phyloP scores from a whole-genome alignment of 2,113 vertebrate species.

The Archocentrus centrarchus region DNA sequence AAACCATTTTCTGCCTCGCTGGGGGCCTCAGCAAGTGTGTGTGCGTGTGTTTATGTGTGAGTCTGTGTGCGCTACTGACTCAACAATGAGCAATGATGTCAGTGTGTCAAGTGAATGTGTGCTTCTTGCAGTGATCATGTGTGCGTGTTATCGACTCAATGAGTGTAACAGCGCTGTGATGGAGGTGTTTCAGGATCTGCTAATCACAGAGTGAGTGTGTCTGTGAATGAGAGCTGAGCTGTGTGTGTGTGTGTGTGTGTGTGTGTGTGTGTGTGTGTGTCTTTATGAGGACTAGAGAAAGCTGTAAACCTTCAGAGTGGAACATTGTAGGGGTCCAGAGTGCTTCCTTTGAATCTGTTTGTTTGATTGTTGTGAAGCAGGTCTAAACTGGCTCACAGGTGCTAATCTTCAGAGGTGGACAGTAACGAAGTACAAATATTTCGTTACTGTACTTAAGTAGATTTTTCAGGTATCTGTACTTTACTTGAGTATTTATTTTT shows the following conservation, averaged over 20 bases:
- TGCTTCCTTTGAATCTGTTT: background rate
- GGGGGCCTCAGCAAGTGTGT: conserved; percentile 8
- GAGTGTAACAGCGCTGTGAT: background rate
- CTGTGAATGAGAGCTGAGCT: background rate
- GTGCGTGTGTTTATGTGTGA: conserved; percentile 15
- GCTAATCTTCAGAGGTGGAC: too few relatives aligned
- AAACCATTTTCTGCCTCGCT: conserved; percentile 57
- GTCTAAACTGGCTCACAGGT: background rate
- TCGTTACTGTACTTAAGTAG: too few relatives aligned
- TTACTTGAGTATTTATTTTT: too few relatives aligned
- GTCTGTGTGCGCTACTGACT: conserved; percentile 18
- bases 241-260: background rate
- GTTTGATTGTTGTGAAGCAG: background rate
- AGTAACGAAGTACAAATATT: too few relatives aligned
- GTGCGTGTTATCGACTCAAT: background rate
- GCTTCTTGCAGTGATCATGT: background rate
- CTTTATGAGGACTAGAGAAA: background rate
- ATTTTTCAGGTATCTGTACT: too few relatives aligned
- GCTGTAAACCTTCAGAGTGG: background rate
- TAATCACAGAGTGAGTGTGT: background rate
- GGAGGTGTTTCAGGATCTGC: background rate
- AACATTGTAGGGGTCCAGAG: background rate
- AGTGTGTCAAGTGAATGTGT: conserved; percentile 8
- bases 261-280: background rate
- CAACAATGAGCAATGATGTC: conserved; percentile 19